phyloP scores from a whole-genome alignment of 1,140 invertebrate species.

The Brachionus angularis region DNA sequence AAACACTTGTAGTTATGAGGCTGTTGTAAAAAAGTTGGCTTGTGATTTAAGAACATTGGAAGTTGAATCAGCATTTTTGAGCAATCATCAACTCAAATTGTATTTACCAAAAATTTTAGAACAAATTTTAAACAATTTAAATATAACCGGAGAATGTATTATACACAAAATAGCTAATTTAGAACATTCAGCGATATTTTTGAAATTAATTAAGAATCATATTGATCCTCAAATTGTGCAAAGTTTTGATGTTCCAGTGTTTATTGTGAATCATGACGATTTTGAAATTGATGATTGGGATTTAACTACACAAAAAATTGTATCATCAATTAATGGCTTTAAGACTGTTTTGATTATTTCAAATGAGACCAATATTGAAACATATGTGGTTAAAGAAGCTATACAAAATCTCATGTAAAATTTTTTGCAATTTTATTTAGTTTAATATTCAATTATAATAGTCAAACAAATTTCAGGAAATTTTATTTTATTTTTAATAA shows the following conservation, averaged over 20 bases:
- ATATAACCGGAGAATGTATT: conserved; percentile 68
- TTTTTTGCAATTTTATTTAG: background rate
- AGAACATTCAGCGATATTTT: conserved; percentile 59
- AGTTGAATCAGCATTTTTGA: conserved; percentile 66
- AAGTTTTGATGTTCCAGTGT: conserved; percentile 84
- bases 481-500: no score
- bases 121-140: conserved; percentile 73
- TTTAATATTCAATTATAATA: no score
- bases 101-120: conserved; percentile 70
- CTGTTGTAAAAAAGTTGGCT: conserved; percentile 83
- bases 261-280: conserved; percentile 62
- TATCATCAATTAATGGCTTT: conserved; percentile 83
- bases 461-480: no score
- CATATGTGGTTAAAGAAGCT: conserved; percentile 85
- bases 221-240: conserved; percentile 69
- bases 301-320: conserved; percentile 78
- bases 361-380: conserved; percentile 76
- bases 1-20: conserved; percentile 82
- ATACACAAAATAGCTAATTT: conserved; percentile 62
- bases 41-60: conserved; percentile 73
- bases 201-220: conserved; percentile 58
- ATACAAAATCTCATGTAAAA: conserved; percentile 80
- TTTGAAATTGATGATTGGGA: conserved; percentile 74
- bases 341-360: conserved; percentile 71
- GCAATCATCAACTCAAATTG: conserved; percentile 61